Conservation (phyloP, 1,140 invertebrate species). For the Uloborus diversus region DNA sequence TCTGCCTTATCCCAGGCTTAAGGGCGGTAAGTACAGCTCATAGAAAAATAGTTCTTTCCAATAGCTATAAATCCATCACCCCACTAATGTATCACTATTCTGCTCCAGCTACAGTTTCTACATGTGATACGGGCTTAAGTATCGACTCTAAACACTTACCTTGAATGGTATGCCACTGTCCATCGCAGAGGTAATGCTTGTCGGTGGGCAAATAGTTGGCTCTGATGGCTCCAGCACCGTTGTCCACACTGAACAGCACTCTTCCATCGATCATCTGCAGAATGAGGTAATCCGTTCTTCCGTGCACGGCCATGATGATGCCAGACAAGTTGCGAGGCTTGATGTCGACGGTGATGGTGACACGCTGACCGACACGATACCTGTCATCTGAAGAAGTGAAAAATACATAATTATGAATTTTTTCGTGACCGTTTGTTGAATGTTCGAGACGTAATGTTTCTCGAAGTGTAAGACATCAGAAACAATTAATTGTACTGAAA, state of each 20-base stretch:
- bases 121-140: too few species aligned
- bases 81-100: too few species aligned
- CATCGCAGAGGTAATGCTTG: constrained; percentile 86
- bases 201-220: constrained; percentile 76
- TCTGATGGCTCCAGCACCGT: constrained; percentile 81
- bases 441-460: too few species aligned
- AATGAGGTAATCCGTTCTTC: constrained; percentile 81
- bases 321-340: constrained; percentile 85
- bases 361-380: constrained; percentile 79
- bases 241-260: constrained; percentile 83
- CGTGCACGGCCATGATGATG: constrained; percentile 79
- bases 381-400: constrained; percentile 70
- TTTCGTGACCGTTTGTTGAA: too few species aligned
- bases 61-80: too few species aligned
- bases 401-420: too few species aligned
- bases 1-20: too few species aligned
- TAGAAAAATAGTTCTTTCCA: too few species aligned
- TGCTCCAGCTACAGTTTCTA: too few species aligned
- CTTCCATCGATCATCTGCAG: constrained; percentile 86
- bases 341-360: constrained; percentile 86
- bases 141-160: constrained; percentile 73
- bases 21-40: too few species aligned
- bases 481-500: too few species aligned
- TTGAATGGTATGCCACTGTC: constrained; percentile 90
- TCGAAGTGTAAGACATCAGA: too few species aligned